Conservation (phyloP, 2,888 invertebrate genomes). For the Drosophila villosipedis region DNA sequence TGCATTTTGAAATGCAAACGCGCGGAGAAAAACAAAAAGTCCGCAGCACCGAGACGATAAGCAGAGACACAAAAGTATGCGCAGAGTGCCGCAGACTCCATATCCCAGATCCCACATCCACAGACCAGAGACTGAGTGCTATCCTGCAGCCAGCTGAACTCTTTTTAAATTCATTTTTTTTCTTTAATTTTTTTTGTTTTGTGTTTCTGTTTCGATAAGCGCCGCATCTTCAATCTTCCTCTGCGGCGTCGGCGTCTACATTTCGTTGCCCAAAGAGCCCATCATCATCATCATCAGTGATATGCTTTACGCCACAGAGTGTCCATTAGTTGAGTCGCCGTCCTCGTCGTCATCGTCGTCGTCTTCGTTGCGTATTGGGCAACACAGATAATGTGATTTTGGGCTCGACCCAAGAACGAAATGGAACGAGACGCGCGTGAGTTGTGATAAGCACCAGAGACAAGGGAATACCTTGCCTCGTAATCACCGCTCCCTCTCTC, state of each 20-base stretch:
- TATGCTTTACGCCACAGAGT: conserved; percentile 72
- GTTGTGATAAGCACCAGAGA: conserved; percentile 74
- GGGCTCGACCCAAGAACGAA: conserved; percentile 66
- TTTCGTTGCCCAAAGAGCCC: conserved; percentile 55
- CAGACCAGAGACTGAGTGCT: conserved; percentile 36
- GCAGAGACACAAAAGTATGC: conserved; percentile 71
- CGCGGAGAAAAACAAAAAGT: conserved; percentile 63
- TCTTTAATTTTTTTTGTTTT: conserved; percentile 20
- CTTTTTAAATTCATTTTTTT: conserved; percentile 52
- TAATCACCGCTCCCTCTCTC: conserved; percentile 15
- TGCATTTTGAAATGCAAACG: conserved; percentile 68
- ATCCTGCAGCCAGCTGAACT: conserved; percentile 72
- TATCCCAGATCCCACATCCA: conserved; percentile 26
- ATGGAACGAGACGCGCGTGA: conserved; percentile 80
- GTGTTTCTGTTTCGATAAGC: conserved; percentile 78
- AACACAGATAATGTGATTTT: conserved; percentile 74
- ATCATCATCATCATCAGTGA: conserved; percentile 68
- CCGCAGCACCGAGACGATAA: conserved; percentile 68
- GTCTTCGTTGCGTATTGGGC: conserved; percentile 56
- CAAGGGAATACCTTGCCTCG: conserved; percentile 82
- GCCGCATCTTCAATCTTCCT: conserved; percentile 83
- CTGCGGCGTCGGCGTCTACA: conserved; percentile 59
- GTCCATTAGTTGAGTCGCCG: conserved; percentile 72
- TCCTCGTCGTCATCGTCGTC: conserved; percentile 37
- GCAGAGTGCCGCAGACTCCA: conserved; percentile 49